Conservation (phyloP, 2,113 vertebrate species). For the Leucoraja erinaceus region DNA sequence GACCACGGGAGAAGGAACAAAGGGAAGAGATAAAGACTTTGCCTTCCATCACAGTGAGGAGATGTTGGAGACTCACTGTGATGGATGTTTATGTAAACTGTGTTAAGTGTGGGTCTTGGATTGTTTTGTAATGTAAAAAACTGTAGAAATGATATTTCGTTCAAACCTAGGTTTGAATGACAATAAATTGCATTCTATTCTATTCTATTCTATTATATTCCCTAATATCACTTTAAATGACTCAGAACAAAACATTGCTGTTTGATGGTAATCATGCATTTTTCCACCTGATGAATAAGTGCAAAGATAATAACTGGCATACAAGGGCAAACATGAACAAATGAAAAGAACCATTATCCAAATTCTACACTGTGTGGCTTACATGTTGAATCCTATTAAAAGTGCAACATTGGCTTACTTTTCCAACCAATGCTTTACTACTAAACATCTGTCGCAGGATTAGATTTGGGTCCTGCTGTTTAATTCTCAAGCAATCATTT, state of each 20-base stretch:
- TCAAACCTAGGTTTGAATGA: too few species aligned
- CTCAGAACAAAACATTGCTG: neutral
- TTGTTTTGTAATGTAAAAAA: too few species aligned
- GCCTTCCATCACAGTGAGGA: too few species aligned
- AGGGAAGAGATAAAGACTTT: too few species aligned
- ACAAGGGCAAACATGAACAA: neutral
- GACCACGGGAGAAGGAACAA: too few species aligned
- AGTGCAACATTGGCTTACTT: neutral
- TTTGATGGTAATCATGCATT: neutral
- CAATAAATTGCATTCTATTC: too few species aligned
- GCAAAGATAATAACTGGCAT: neutral
- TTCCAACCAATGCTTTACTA: neutral
- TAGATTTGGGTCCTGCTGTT: neutral
- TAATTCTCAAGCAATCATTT: constrained; percentile 31
- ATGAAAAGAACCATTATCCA: neutral
- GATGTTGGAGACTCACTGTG: too few species aligned
- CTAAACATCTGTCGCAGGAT: neutral
- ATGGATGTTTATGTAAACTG: too few species aligned
- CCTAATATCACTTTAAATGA: neutral
- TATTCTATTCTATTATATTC: too few species aligned
- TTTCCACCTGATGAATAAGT: neutral
- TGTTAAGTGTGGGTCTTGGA: too few species aligned
- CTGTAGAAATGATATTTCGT: too few species aligned
- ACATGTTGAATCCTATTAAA: neutral
- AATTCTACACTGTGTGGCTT: neutral